These are phyloP conservation scores for Drosophila melanogaster DNA, from an alignment of 1,140 invertebrate species.

Conservation along the genomic window Release_6_plus_ISO1_MT NT_033777.3:20134001-20134500, in stretches of 20 bases:
- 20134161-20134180: background rate
- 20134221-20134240: conserved; percentile 36
- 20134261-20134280: conserved; percentile 67
- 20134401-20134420: conserved; percentile 77
- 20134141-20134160: conserved; percentile 1
- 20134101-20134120: background rate
- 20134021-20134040: too few relatives aligned
- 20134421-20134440: conserved; percentile 38
- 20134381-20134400: conserved; percentile 65
- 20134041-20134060: too few relatives aligned
- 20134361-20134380: conserved; percentile 44
- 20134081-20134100: background rate
- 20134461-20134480: background rate
- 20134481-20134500: background rate
- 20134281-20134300: conserved; percentile 52
- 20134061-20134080: background rate
- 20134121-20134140: background rate
- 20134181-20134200: conserved; percentile 46
- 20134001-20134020: too few relatives aligned
- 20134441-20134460: conserved; percentile 22
- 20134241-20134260: conserved; percentile 56
- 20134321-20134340: conserved; percentile 14
- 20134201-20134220: conserved; percentile 57
- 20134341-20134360: conserved; percentile 45
- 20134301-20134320: conserved; percentile 17